Percentiles rank a stretch among this genome's conserved stretches.
Evolutionary conservation across 2,797 vertebrate species (phyloP).

Genomic region (Gallirallus australis): DNA sequence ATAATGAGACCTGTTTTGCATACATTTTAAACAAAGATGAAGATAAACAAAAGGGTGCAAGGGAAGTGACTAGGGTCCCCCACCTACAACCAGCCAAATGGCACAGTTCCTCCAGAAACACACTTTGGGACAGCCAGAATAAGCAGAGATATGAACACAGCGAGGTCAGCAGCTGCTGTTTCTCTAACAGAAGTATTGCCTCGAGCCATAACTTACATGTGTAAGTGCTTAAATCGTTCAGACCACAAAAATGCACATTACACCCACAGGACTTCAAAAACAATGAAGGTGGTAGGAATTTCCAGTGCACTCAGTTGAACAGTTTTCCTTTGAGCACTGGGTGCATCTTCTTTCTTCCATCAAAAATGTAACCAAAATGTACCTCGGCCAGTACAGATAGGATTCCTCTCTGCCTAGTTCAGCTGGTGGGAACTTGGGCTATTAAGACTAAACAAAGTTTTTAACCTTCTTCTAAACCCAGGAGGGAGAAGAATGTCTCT

Average conservation of each 20-base stretch:
- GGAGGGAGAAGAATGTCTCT: not conserved
- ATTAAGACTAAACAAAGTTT: not conserved
- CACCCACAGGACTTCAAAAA: not conserved
- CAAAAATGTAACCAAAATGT: not conserved
- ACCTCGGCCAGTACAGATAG: not conserved
- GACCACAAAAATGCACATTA: slow-evolving; percentile 42
- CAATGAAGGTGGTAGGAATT: not conserved
- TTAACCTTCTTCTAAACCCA: not conserved
- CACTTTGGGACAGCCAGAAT: not conserved
- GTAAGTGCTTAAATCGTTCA: slow-evolving; percentile 29
- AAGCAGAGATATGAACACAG: not conserved
- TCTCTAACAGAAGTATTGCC: not conserved
- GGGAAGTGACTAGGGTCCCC: not conserved
- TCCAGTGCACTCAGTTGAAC: not conserved
- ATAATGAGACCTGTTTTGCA: not conserved
- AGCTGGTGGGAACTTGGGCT: not conserved
- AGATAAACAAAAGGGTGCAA: not conserved
- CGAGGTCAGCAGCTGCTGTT: slow-evolving; percentile 18
- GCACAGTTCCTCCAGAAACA: not conserved
- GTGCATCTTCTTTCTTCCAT: not conserved
- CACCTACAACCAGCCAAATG: not conserved
- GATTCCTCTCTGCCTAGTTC: slow-evolving; percentile 4
- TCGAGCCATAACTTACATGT: slow-evolving; percentile 13
- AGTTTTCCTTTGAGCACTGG: not conserved
- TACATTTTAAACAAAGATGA: not conserved